Conservation (phyloP, 1,140 invertebrate genomes). For the Popillia japonica region DNA sequence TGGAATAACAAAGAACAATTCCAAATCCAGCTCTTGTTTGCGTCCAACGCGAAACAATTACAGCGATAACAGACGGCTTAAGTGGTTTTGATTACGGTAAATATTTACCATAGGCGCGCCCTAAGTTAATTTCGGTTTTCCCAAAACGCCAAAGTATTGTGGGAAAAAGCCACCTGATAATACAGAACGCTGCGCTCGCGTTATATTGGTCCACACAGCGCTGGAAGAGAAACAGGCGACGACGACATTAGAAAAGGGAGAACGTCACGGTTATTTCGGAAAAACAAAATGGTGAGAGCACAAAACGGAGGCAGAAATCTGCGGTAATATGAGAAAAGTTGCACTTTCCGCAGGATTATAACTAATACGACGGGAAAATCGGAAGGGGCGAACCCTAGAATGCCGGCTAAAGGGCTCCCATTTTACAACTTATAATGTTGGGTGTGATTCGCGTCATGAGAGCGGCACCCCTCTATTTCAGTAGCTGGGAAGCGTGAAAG, state of each 20-base stretch:
- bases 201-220: not conserved
- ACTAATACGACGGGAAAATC: not conserved
- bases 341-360: not conserved
- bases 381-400: not conserved
- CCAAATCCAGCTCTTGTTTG: not conserved
- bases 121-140: conserved; percentile 7
- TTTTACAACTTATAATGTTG: conserved; percentile 4
- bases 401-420: not conserved
- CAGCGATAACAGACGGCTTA: conserved; percentile 6
- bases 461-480: too few species aligned
- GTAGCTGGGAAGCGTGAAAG: not conserved
- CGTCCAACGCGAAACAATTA: conserved; percentile 7
- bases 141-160: conserved; percentile 17
- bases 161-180: conserved; percentile 21
- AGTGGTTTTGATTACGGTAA: conserved; percentile 29
- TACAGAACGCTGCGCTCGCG: not conserved
- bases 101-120: conserved; percentile 16
- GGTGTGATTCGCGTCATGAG: too few species aligned
- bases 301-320: not conserved
- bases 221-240: not conserved
- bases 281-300: not conserved
- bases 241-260: not conserved
- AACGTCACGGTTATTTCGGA: not conserved
- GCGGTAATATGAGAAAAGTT: conserved; percentile 33
- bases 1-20: too few species aligned